Percentiles rank a stretch among this genome's conserved stretches.
phyloP scores from a whole-genome alignment of 1,140 invertebrate species.

The Heliconius hermathena region DNA sequence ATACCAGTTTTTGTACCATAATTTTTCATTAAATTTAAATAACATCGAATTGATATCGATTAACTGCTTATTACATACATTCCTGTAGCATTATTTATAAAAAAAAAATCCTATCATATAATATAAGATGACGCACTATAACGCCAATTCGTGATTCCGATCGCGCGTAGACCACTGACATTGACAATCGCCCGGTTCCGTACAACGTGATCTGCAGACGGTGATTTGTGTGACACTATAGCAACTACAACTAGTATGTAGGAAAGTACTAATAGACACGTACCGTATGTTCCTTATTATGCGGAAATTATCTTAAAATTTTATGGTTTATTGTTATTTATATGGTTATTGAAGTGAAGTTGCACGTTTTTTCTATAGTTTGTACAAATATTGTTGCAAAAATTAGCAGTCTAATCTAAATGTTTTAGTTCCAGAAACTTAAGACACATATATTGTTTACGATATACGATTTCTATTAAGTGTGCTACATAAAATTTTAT shows the following conservation, averaged over 20 bases:
- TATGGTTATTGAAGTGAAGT: background rate
- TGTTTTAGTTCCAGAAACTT: background rate
- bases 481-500: too few relatives aligned
- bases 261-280: conserved; percentile 23
- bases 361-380: background rate
- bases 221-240: background rate
- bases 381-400: background rate
- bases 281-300: conserved; percentile 2
- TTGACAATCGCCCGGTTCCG: conserved; percentile 26
- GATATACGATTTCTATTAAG: background rate
- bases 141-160: conserved; percentile 6
- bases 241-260: background rate
- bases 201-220: conserved; percentile 17
- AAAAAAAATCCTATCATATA: background rate
- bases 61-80: too few relatives aligned
- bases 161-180: conserved; percentile 6
- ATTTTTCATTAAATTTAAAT: too few relatives aligned
- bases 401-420: background rate
- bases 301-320: background rate
- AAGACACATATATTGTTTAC: background rate
- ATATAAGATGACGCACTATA: conserved; percentile 2
- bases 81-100: too few relatives aligned
- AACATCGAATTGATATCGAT: too few relatives aligned
- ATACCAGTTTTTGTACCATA: too few relatives aligned
- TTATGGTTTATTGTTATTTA: background rate